Evolutionary conservation across 2,888 invertebrate species (phyloP).

Genomic region (Lacanobia wlatinum): DNA sequence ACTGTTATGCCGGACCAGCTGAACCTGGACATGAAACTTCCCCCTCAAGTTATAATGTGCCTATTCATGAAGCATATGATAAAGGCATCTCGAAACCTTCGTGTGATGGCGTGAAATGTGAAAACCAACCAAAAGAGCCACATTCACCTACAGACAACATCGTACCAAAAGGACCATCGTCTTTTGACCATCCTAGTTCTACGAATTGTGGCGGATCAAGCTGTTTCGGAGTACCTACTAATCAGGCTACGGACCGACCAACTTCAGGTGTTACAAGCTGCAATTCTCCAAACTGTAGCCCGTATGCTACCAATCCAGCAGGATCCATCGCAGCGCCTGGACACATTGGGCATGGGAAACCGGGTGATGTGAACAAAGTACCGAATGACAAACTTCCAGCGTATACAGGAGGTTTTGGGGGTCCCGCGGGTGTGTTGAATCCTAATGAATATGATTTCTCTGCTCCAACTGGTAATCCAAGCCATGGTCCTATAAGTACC

Average conservation of each 20-base stretch:
- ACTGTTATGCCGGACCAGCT: conserved; percentile 61
- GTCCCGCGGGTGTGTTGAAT: conserved; percentile 55
- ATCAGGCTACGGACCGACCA: conserved; percentile 19
- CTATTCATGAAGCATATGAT: conserved; percentile 54
- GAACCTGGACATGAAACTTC: conserved; percentile 39
- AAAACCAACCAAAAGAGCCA: conserved; percentile 43
- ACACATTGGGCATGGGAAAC: conserved; percentile 20
- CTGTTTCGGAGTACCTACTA: conserved; percentile 38
- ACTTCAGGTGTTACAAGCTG: conserved; percentile 18
- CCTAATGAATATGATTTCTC: conserved; percentile 50
- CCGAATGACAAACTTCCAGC: conserved; percentile 50
- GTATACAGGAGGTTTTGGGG: conserved; percentile 61
- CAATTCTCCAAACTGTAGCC: conserved; percentile 36
- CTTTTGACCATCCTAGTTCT: conserved; percentile 25
- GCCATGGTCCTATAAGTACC: conserved; percentile 22
- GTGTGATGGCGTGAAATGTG: conserved; percentile 58
- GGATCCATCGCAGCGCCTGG: conserved; percentile 23
- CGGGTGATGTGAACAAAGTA: conserved; percentile 22
- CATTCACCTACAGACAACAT: conserved; percentile 27
- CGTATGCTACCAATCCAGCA: conserved; percentile 17
- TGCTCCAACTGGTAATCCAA: conserved; percentile 32
- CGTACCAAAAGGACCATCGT: conserved; percentile 25
- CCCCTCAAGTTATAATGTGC: conserved; percentile 61
- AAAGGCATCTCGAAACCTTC: conserved; percentile 32
- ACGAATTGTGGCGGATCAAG: conserved; percentile 51